These are phyloP conservation scores for Pygathrix nemaeus DNA, from an alignment of 2,113 vertebrate genomes.

Conservation along the genomic window DNA sequence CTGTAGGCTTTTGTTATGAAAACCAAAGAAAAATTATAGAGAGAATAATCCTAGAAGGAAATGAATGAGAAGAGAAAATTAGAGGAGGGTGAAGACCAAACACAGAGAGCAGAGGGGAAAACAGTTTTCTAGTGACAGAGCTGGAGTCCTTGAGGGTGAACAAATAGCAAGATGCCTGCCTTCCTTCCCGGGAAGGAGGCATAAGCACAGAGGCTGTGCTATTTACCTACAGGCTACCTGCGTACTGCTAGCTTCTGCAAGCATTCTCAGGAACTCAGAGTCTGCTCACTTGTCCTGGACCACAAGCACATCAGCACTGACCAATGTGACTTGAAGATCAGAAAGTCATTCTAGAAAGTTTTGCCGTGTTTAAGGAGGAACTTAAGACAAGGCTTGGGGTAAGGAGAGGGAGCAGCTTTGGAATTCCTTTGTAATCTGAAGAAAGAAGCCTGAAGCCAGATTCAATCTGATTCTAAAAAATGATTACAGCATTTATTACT, in stretches of 20 bases:
- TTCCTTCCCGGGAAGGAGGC: background rate
- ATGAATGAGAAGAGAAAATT: background rate
- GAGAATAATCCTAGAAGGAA: background rate
- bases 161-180: accelerated
- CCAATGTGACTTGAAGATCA: background rate
- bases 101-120: background rate
- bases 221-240: accelerated
- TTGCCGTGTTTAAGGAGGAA: background rate
- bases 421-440: background rate
- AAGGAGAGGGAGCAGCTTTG: background rate
- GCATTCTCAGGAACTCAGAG: background rate
- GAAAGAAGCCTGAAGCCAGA: background rate
- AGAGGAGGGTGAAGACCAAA: background rate
- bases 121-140: background rate
- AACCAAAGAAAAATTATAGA: background rate
- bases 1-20: background rate
- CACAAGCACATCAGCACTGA: background rate
- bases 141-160: background rate
- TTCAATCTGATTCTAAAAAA: background rate
- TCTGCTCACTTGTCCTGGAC: background rate
- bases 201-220: accelerated
- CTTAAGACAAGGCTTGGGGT: background rate
- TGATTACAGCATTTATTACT: background rate
- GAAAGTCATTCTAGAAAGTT: background rate
- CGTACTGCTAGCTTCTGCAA: background rate